phyloP scores from a whole-genome alignment of 2,888 invertebrate species.

The Laspeyria flexula region DNA sequence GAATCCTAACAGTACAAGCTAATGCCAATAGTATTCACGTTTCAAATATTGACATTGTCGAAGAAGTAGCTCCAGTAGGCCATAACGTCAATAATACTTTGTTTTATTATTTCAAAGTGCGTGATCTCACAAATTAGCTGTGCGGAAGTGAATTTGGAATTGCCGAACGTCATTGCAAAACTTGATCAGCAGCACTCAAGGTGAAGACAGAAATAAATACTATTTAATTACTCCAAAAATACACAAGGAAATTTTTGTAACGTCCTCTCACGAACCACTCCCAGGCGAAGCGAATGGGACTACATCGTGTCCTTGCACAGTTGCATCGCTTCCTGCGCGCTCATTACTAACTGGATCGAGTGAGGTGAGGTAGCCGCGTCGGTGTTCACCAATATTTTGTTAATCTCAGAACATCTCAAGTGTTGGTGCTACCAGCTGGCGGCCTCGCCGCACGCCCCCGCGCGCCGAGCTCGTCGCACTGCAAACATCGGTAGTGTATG shows the following conservation, averaged over 20 bases:
- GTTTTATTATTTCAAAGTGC: constrained; percentile 9
- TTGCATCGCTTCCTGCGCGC: constrained; percentile 3
- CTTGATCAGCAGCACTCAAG: constrained; percentile 19
- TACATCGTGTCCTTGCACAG: constrained; percentile 14
- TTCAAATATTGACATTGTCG: constrained; percentile 37
- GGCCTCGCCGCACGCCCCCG: constrained; percentile 5
- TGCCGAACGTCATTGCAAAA: constrained; percentile 10
- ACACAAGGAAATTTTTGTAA: constrained; percentile 6
- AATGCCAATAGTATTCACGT: constrained; percentile 31
- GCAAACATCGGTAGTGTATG: constrained; percentile 41
- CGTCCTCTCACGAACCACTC: constrained; percentile 3
- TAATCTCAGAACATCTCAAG: constrained; percentile 31
- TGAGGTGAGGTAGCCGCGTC: constrained; percentile 12
- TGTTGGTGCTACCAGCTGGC: constrained; percentile 39
- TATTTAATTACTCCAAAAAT: constrained; percentile 9
- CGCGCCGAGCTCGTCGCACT: constrained; percentile 21
- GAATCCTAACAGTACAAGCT: constrained; percentile 35
- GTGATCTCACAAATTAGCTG: constrained; percentile 8
- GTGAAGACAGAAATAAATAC: constrained; percentile 14
- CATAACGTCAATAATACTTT: constrained; percentile 5
- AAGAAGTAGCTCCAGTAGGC: constrained; percentile 19
- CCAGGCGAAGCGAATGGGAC: constrained; percentile 11
- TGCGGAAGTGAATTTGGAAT: constrained; percentile 22
- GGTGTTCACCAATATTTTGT: constrained; percentile 41
- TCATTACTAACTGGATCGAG: constrained; percentile 9